Evolutionary conservation across 1,140 invertebrate genomes (phyloP), one percentile per base, ranked within the genome.

Genomic region (Drosophila yakuba): DNA sequence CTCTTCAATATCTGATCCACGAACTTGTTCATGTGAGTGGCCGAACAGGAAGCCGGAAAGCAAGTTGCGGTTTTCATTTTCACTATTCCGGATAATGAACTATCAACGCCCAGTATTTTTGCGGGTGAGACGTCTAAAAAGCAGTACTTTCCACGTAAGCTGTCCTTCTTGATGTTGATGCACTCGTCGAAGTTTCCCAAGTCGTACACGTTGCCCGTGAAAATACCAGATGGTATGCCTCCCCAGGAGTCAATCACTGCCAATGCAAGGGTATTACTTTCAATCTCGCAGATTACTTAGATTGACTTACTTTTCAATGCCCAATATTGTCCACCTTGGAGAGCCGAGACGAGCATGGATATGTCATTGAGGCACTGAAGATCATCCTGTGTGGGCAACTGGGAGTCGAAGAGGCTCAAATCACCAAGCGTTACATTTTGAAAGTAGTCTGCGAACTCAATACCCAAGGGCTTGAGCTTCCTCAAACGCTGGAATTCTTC

Each of bases 171-270:
- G 36, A 78, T 64, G 0, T 36, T 43, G 7, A 84, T 32, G 25
- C 83, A 88, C 60, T 88, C 69, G 48, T 84, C 80, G 28, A 54
- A 88, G 54, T 88, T 80, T 8, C 83, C 85, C 45, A 90, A 36
- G 36, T 88, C 74, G 62, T 73, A 47, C 47, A 39, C 7, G n/a
- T 69, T 69, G 0, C 66, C 66, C 1, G n/a, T 32, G 2, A 69
- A 36, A 2, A 69, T 3, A 4, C 62, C 62, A 12, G 62, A 55
- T 4, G 66, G 62, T 20, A 55, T 36, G 8, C 50, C 51, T 4
- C 78, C 78, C 78, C 84, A 90, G 0, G 80, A 23, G 48, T 90
- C 80, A 12, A 88, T 17, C 64, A 88, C 85, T 90, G 20, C 20
- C 20, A 20, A 20, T 20, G 2, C 20, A 20, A 20, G 2, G 20